phyloP scores from a whole-genome alignment of 2,888 invertebrate species.

The Cantharis nigra region DNA sequence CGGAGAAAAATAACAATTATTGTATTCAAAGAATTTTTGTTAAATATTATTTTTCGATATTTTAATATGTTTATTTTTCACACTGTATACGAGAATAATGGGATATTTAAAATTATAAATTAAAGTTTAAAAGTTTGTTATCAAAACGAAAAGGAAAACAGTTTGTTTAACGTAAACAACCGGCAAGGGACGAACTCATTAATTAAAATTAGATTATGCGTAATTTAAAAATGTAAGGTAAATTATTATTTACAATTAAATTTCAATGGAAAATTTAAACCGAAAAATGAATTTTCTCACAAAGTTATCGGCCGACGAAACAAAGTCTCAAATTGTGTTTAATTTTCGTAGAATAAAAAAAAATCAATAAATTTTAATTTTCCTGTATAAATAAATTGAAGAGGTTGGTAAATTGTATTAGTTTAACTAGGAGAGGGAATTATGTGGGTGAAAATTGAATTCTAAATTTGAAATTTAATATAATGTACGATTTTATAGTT shows the following conservation, averaged over 20 bases:
- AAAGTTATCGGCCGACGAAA: neutral
- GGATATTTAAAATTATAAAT: neutral
- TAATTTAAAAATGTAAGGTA: neutral
- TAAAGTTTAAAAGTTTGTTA: neutral
- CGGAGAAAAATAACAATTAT: too few relatives aligned
- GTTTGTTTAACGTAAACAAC: neutral
- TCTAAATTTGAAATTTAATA: neutral
- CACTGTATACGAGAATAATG: neutral
- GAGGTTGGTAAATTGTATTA: neutral
- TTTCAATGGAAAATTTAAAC: neutral
- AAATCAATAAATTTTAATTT: neutral
- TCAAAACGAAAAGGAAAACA: neutral
- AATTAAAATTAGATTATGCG: neutral
- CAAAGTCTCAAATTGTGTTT: neutral
- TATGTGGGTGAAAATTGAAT: neutral
- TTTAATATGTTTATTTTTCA: neutral
- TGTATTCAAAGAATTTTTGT: too few relatives aligned
- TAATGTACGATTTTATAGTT: neutral
- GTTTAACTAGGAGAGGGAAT: neutral
- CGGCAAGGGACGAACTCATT: neutral
- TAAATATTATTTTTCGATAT: neutral
- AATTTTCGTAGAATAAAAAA: neutral
- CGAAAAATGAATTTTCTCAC: neutral
- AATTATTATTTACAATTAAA: neutral
- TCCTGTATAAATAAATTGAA: neutral